Evolutionary conservation across 1,140 invertebrate species (phyloP), one percentile per base, ranked within the genome.

Genomic region (Leptopilina clavipes): DNA sequence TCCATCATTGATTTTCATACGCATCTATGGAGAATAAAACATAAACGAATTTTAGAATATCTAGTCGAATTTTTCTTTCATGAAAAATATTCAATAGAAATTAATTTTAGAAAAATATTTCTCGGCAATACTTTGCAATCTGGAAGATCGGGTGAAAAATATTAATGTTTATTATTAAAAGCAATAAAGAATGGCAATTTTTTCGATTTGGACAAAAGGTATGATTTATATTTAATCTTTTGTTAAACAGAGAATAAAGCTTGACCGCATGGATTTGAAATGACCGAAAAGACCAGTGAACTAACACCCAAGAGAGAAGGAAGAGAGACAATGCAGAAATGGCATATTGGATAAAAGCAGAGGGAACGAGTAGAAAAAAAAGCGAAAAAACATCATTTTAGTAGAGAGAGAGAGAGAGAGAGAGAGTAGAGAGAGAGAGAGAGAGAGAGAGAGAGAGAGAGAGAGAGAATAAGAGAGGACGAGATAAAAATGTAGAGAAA

Each of bases 401-500:
- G 79, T 78, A 78, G 78, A 73, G 73, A 52, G 31, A 79, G 73
- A 25, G 72, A 59, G 52, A 74, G 76, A 82, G 79, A 82, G 80
- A 76, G 79, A 76, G 71, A 77, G 73, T 52, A 75, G 75, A 44
- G 72, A 78, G 76, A 71, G 75, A 81, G 65, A 72, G 14, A 52
- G 17, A 45, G 44, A 45, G 45, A n/a, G 12, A 11, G 45, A 48
- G 45, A 79, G 78, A 75, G n/a, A n/a, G n/a, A n/a, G n/a, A n/a
- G n/a, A 25, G 72, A 59, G 52, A 74, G 76, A 82, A 76, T 80
- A 78, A 76, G 79, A 76, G 71, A 77, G 73, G n/a, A n/a, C n/a
- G 81, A 81, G 81, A 84, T 80, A 82, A 81, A 81, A 81, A 77
- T 73, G 80, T 72, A 52, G 77, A 76, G 80, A 78, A 77, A 79